phyloP scores from a whole-genome alignment of 2,888 invertebrate genomes.

The Drosophila infuscata region DNA sequence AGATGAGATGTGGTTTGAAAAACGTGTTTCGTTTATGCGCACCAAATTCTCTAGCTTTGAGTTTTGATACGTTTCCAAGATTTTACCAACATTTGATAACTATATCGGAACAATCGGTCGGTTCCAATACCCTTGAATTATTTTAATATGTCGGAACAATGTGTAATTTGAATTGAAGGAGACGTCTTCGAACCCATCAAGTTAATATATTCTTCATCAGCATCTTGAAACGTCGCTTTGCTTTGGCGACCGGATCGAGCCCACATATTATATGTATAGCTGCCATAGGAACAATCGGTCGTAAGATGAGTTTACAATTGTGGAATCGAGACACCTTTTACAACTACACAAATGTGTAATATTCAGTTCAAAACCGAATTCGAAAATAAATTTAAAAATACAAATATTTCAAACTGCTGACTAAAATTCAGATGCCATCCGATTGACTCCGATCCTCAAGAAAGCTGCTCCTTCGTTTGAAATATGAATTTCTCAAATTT shows the following conservation, averaged over 20 bases:
- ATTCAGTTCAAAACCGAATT: not conserved
- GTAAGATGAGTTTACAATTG: not conserved
- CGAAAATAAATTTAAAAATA: not conserved
- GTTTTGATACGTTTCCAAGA: not conserved
- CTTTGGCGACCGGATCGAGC: not conserved
- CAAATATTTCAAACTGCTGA: not conserved
- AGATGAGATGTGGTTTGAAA: not conserved
- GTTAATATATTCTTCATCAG: not conserved
- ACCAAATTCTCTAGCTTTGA: not conserved
- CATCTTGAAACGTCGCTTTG: not conserved
- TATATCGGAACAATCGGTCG: not conserved
- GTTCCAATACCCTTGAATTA: not conserved
- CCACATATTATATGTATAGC: not conserved
- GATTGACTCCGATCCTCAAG: not conserved
- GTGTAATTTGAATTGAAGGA: not conserved
- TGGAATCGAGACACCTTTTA: not conserved
- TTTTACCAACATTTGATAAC: not conserved
- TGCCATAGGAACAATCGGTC: not conserved
- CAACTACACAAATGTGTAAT: not conserved
- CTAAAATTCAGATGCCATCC: too few relatives aligned
- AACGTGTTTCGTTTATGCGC: not conserved
- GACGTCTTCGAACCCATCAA: not conserved
- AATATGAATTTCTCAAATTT: not conserved
- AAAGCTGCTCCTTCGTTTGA: not conserved
- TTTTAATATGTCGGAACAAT: not conserved